Percentiles rank a stretch among this genome's conserved stretches.
phyloP scores from a whole-genome alignment of 1,140 invertebrate genomes.

The Glossosoma conforme region DNA sequence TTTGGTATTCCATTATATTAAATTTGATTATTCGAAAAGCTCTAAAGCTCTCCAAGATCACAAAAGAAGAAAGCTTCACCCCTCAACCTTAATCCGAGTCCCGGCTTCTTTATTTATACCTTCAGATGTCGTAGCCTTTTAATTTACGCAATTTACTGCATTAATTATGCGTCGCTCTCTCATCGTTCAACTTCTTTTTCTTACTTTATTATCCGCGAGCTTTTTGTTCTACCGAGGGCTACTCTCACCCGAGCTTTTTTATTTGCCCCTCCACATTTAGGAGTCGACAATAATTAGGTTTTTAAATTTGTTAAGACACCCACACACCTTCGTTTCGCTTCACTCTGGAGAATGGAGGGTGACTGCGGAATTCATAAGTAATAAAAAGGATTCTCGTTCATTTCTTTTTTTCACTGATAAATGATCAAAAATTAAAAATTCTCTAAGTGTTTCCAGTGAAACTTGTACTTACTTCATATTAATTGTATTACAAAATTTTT shows the following conservation, averaged over 20 bases:
- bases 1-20: too few relatives aligned
- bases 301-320: slow-evolving; percentile 28
- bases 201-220: slow-evolving; percentile 1
- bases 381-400: too few relatives aligned
- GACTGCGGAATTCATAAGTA: too few relatives aligned
- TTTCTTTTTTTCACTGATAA: too few relatives aligned
- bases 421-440: too few relatives aligned
- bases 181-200: slow-evolving; percentile 10
- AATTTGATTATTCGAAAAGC: too few relatives aligned
- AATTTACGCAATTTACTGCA: slow-evolving; percentile 32
- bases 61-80: neutral
- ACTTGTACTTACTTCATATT: too few relatives aligned
- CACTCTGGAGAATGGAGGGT: too few relatives aligned
- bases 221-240: slow-evolving; percentile 9
- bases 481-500: too few relatives aligned
- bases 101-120: slow-evolving; percentile 7
- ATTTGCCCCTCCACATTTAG: slow-evolving; percentile 12
- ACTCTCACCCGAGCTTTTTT: slow-evolving; percentile 7
- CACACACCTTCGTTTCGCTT: too few relatives aligned
- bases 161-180: slow-evolving; percentile 26
- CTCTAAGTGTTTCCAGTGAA: too few relatives aligned
- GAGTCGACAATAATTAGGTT: slow-evolving; percentile 27
- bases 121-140: slow-evolving; percentile 27
- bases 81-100: neutral
- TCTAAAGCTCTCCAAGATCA: too few relatives aligned